phyloP scores from a whole-genome alignment of 2,888 invertebrate species.

The Lithosia quadra region DNA sequence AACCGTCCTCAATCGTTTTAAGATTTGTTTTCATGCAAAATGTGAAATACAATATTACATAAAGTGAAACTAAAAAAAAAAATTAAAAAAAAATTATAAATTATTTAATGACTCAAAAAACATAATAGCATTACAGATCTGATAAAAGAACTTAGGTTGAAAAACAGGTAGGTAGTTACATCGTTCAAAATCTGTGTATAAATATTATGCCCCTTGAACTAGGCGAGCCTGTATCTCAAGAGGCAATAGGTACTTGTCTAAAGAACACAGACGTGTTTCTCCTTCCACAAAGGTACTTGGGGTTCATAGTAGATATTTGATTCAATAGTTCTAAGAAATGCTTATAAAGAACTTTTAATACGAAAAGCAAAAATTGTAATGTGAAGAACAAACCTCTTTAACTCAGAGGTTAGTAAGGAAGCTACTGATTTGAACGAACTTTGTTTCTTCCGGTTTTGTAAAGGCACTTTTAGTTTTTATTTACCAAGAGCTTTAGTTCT shows the following conservation, averaged over 20 bases:
- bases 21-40: neutral
- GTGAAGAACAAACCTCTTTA: neutral
- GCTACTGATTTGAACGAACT: neutral
- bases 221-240: no score
- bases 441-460: neutral
- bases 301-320: neutral
- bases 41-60: neutral
- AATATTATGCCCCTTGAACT: no score
- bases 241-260: no score
- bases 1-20: no score
- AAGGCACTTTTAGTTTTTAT: neutral
- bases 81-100: no score
- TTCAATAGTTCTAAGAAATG: neutral
- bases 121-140: no score
- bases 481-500: neutral
- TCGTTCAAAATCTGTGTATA: no score
- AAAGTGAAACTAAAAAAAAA: no score
- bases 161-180: no score
- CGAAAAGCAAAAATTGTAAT: neutral
- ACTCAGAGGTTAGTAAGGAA: neutral
- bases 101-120: no score
- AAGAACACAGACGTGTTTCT: neutral
- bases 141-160: no score
- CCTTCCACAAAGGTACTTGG: neutral
- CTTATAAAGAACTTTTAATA: neutral